phyloP scores from a whole-genome alignment of 2,113 vertebrate species.

The Pseudopipra pipra region DNA sequence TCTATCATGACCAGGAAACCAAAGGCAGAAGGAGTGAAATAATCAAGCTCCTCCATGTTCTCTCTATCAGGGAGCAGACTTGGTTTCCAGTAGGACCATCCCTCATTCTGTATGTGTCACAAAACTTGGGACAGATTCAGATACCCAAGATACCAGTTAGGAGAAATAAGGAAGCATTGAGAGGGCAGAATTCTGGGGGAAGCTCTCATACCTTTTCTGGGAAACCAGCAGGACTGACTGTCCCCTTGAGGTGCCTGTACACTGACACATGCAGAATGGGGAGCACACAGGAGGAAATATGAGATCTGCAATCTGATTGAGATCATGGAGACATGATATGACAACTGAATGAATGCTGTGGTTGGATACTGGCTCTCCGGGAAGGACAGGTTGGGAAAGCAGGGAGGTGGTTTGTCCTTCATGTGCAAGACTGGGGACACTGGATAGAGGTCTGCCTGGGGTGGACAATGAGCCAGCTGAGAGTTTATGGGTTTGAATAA shows the following conservation, averaged over 20 bases:
- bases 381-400: not conserved
- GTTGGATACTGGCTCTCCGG: not conserved
- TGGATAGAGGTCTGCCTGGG: not conserved
- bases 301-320: not conserved
- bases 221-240: not conserved
- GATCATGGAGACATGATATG: not conserved
- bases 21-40: not conserved
- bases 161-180: not conserved
- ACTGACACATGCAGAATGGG: not conserved
- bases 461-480: not conserved
- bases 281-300: not conserved
- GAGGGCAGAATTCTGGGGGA: not conserved
- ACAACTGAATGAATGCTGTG: not conserved
- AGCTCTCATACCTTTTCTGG: not conserved
- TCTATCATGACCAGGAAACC: not conserved
- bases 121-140: not conserved
- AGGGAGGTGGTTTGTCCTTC: not conserved
- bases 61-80: not conserved
- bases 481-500: not conserved
- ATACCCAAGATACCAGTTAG: not conserved
- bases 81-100: not conserved
- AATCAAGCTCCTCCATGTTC: not conserved
- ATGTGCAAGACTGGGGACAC: not conserved
- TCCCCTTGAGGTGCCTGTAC: not conserved
- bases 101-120: not conserved